These are phyloP conservation scores for Nomada lathburiana DNA, from an alignment of 2,888 invertebrate genomes.

Conservation along the genomic window DNA sequence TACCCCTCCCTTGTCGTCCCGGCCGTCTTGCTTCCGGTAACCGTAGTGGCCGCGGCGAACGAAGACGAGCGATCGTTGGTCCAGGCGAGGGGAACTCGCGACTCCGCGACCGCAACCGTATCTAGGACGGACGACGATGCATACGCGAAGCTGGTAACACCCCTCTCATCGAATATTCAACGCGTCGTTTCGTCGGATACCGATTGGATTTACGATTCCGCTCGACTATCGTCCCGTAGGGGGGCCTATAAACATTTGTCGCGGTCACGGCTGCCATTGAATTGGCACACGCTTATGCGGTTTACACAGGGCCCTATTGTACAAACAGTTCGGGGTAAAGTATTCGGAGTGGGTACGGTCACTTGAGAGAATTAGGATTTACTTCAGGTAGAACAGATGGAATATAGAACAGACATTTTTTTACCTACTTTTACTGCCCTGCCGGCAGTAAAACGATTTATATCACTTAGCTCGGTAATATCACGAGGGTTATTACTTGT, in stretches of 20 bases:
- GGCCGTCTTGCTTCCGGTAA: slow-evolving; percentile 66
- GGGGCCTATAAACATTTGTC: neutral
- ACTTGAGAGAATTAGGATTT: no score
- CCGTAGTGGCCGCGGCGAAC: slow-evolving; percentile 29
- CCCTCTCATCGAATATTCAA: slow-evolving; percentile 41
- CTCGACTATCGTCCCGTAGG: neutral
- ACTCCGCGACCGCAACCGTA: slow-evolving; percentile 48
- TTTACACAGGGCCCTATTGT: neutral
- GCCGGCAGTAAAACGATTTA: no score
- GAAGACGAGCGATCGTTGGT: slow-evolving; percentile 38
- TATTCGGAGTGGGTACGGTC: no score
- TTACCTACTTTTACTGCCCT: no score
- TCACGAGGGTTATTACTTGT: no score
- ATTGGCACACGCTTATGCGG: slow-evolving; percentile 8
- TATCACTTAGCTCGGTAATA: no score
- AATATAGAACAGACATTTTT: no score
- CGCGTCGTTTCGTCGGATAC: neutral
- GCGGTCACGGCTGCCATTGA: slow-evolving; percentile 8
- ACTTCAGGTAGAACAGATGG: no score
- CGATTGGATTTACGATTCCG: slow-evolving; percentile 23
- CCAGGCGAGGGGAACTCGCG: slow-evolving; percentile 46
- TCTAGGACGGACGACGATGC: slow-evolving; percentile 45
- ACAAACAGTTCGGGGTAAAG: neutral
- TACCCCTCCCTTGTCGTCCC: slow-evolving; percentile 62
- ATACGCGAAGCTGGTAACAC: slow-evolving; percentile 21